Conservation (phyloP, 2,888 invertebrate genomes). For the Rhamnusium bicolor region DNA sequence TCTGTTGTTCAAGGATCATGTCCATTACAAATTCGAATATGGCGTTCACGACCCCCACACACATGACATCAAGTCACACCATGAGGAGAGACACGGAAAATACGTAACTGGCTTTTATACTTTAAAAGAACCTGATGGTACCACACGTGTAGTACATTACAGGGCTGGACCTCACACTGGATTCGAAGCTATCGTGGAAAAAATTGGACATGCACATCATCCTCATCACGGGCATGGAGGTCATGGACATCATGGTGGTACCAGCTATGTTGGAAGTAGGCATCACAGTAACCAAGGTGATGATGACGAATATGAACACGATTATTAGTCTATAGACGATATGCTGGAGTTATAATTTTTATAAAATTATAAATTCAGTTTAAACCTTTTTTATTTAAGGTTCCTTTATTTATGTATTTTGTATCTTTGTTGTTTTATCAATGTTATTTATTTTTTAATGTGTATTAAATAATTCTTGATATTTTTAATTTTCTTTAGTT, state of each 20-base stretch:
- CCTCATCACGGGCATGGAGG: neutral
- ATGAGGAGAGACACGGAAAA: slow-evolving; percentile 66
- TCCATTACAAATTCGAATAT: slow-evolving; percentile 65
- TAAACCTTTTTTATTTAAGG: neutral
- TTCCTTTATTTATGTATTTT: neutral
- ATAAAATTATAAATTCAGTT: neutral
- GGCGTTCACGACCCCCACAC: slow-evolving; percentile 68
- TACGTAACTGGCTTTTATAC: slow-evolving; percentile 66
- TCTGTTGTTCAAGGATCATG: neutral
- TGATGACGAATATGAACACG: neutral
- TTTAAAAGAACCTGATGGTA: slow-evolving; percentile 67
- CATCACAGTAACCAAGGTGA: slow-evolving; percentile 2
- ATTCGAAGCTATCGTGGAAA: slow-evolving; percentile 18
- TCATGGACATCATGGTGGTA: neutral
- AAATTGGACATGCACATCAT: neutral
- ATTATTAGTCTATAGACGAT: too few relatives aligned
- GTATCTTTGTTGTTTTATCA: neutral
- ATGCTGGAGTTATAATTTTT: neutral
- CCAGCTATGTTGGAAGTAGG: too few relatives aligned
- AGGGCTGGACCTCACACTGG: slow-evolving; percentile 30
- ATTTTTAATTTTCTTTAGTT: too few relatives aligned
- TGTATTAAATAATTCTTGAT: neutral
- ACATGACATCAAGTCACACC: slow-evolving; percentile 66
- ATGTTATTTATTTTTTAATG: slow-evolving; percentile 6
- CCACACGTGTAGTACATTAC: slow-evolving; percentile 68